phyloP scores from a whole-genome alignment of 2,888 invertebrate genomes.

The Bembecia ichneumoniformis region DNA sequence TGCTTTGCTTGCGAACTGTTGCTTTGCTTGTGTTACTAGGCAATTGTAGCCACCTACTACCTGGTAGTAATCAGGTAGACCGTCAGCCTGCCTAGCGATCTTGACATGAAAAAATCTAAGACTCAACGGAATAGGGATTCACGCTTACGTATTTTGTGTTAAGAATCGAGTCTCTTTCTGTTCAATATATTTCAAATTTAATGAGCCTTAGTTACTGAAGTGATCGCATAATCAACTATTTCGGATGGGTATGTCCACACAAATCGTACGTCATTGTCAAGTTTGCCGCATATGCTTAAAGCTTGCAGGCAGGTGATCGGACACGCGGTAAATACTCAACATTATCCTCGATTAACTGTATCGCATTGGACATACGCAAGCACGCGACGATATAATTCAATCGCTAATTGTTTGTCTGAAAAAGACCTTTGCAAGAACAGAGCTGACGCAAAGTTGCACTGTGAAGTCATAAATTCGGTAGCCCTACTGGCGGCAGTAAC shows the following conservation, averaged over 20 bases:
- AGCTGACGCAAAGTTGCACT: neutral
- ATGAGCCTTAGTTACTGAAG: too few species aligned
- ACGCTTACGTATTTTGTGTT: too few species aligned
- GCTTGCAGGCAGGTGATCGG: conserved; percentile 21
- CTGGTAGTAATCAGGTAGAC: too few species aligned
- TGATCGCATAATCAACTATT: neutral
- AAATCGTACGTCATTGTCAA: neutral
- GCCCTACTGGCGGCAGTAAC: too few species aligned
- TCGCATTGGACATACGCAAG: conserved; percentile 11
- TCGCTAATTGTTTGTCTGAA: conserved; percentile 27
- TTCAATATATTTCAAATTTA: too few species aligned
- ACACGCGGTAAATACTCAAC: conserved; percentile 14
- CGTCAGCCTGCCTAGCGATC: too few species aligned
- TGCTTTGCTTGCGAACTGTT: too few species aligned
- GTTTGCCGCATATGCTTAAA: neutral
- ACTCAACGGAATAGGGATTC: too few species aligned
- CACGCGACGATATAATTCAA: conserved; percentile 37
- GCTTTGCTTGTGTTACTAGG: too few species aligned
- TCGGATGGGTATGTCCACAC: neutral
- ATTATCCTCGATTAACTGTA: conserved; percentile 21
- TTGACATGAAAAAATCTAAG: too few species aligned
- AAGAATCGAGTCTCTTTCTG: too few species aligned
- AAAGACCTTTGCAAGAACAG: conserved; percentile 3
- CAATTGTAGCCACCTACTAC: too few species aligned
- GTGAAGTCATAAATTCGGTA: neutral